Base-by-base conservation (phyloP, 2,113 vertebrate species). In the Hemiprocne comata region DNA sequence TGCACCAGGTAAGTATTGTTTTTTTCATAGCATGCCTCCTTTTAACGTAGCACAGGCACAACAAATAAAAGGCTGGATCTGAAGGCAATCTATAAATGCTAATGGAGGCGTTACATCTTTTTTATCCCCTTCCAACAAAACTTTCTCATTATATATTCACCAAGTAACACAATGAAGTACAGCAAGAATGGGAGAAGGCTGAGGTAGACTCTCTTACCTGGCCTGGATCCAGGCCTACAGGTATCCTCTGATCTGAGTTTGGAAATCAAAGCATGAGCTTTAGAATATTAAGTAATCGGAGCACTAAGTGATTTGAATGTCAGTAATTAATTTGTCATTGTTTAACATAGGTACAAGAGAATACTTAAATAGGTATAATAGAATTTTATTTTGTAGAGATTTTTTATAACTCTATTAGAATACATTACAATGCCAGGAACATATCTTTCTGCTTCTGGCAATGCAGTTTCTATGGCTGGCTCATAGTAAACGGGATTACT, bases 231-330 rank as follows among this genome's bases (percentile, higher is more conserved):
- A 95, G 85, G 40, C 71, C 76, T 87, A 34, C 16, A 75, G 46
- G 53, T 89, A 84, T 84, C 72, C 69, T 92, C 67, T 94, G 89
- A 87, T 91, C 48, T 61, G 70, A 85, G 34, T 14, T 7, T 50
- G 50, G 61, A 97, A 97, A 95, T 93, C 77, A 93, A 96, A 94
- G 65, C 60, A 76, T 54, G 51, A 61, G 73, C 28, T 93, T 94
- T 50, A 46, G 73, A 96, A 80, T 73, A n/a, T 54, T 50, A 19
- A 79, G 60, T 93, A 94, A 95, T 65, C 67, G 62, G 17, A 94
- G 40, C 44, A 81, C 55, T 85, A 93, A 91, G 64, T 90, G 89
- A 94, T 95, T 18, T 93, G 46, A 97, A 67, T 40, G 36, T 73
- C 74, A 69, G 62, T 95, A 95, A 97, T 87, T 93, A 94, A 48